Evolutionary conservation across 2,888 invertebrate species (phyloP).

Genomic region (Drepanosiphum platanoidis): DNA sequence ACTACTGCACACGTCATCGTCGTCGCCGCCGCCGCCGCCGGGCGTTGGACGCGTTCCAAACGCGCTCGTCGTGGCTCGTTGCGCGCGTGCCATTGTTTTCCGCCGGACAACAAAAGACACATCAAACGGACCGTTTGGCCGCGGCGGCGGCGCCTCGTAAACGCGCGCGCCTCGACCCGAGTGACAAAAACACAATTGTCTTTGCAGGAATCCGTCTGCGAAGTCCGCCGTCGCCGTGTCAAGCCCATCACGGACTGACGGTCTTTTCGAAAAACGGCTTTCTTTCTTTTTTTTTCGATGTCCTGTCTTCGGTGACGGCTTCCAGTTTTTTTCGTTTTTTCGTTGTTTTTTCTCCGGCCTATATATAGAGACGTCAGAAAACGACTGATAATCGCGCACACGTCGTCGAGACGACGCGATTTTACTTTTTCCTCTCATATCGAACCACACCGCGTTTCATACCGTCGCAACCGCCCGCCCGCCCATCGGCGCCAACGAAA

Average conservation of each 20-base stretch:
- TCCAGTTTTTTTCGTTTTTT: background rate
- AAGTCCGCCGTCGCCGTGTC: background rate
- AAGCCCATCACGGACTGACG: background rate
- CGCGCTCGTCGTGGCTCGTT: background rate
- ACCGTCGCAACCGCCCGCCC: background rate
- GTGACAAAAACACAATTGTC: background rate
- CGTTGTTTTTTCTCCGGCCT: background rate
- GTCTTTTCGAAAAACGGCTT: background rate
- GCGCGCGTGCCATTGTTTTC: conserved; percentile 36
- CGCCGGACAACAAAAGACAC: conserved; percentile 18
- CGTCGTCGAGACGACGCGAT: no score
- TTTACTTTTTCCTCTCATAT: background rate
- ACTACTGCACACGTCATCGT: background rate
- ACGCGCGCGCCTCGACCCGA: background rate
- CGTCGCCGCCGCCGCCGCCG: background rate
- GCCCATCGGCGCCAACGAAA: no score
- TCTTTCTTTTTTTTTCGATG: background rate
- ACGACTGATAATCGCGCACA: no score
- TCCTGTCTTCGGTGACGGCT: no score
- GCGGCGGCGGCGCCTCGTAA: conserved; percentile 37
- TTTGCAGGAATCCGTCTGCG: background rate
- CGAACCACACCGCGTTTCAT: background rate
- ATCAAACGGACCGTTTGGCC: conserved; percentile 47
- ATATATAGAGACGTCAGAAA: no score
- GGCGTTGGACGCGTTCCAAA: background rate